Percentiles rank a stretch among this genome's conserved stretches.
These are phyloP conservation scores for Tachina grossa DNA, from an alignment of 2,888 invertebrate genomes.

Conservation along the genomic window DNA sequence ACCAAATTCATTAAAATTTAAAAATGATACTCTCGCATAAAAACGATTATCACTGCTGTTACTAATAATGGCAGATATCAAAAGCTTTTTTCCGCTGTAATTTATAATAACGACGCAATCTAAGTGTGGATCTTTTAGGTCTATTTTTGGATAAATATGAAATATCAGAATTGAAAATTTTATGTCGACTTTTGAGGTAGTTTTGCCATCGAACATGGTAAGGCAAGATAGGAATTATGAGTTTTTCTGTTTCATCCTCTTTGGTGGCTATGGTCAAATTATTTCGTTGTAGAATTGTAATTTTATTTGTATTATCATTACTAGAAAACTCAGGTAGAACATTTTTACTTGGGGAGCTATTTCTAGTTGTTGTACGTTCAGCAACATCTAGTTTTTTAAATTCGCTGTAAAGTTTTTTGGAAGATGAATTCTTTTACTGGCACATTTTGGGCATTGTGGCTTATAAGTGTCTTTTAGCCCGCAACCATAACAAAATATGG, in stretches of 20 bases:
- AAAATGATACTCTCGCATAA: slow-evolving; percentile 43
- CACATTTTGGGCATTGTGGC: too few relatives aligned
- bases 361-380: not conserved
- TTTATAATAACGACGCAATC: slow-evolving; percentile 30
- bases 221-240: slow-evolving; percentile 12
- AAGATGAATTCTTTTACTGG: too few relatives aligned
- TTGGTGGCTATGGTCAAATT: not conserved
- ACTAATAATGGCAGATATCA: slow-evolving; percentile 36
- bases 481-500: too few relatives aligned
- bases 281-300: not conserved
- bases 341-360: not conserved
- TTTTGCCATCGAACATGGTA: slow-evolving; percentile 16
- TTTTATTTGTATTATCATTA: too few relatives aligned
- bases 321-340: not conserved
- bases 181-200: not conserved
- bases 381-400: too few relatives aligned
- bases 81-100: slow-evolving; percentile 12
- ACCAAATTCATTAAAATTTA: slow-evolving; percentile 1
- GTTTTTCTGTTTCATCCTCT: not conserved
- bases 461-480: too few relatives aligned
- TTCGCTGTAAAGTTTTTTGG: too few relatives aligned
- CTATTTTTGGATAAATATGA: not conserved
- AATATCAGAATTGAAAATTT: not conserved
- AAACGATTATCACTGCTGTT: slow-evolving; percentile 23
- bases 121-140: slow-evolving; percentile 29